These are phyloP conservation scores for Phymanthus crucifer DNA, from an alignment of 92 coral and sea anemone genomes.

Conservation along the genomic window DNA sequence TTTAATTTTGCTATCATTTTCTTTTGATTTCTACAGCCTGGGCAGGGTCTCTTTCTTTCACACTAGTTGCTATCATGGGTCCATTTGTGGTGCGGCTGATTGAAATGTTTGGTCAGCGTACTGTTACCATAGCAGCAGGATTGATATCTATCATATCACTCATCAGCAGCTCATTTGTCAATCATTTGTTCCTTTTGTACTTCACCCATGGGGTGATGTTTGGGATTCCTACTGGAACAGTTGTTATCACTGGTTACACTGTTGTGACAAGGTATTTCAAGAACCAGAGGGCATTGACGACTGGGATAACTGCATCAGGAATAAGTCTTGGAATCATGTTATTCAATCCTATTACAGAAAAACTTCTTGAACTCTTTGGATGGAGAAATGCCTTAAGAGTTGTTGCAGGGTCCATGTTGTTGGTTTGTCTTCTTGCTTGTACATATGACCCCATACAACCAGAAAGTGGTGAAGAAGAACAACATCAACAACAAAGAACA, in stretches of 20 bases:
- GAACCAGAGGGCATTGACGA: constrained; percentile 38
- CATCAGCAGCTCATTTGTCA: constrained; percentile 39
- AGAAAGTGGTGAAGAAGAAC: neutral
- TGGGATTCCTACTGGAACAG: constrained; percentile 34
- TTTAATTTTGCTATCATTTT: no score
- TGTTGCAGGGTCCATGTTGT: constrained; percentile 24
- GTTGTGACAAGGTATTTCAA: constrained; percentile 25
- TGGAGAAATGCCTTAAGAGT: constrained; percentile 53
- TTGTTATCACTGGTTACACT: constrained; percentile 24
- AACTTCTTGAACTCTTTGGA: constrained; percentile 28
- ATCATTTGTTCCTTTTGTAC: constrained; percentile 27
- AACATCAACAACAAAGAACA: neutral
- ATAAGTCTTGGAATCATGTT: constrained; percentile 47
- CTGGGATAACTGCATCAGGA: constrained; percentile 48
- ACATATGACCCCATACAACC: constrained; percentile 34
- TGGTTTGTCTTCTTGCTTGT: constrained; percentile 24
- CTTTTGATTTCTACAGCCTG: constrained; percentile 39
- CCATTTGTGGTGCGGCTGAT: constrained; percentile 26
- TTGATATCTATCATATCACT: constrained; percentile 25
- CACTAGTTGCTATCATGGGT: constrained; percentile 6
- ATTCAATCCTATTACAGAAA: constrained; percentile 41
- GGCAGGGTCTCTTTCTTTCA: constrained; percentile 33
- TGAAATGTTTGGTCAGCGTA: constrained; percentile 39
- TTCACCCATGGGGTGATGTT: constrained; percentile 45
- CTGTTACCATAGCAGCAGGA: constrained; percentile 22